A percentile compares a stretch with the other conserved stretches of the same genome.
Evolutionary conservation across 53 echinoderm and acorn worm genomes (phyloP).

Genomic region (Antedon mediterranea): DNA sequence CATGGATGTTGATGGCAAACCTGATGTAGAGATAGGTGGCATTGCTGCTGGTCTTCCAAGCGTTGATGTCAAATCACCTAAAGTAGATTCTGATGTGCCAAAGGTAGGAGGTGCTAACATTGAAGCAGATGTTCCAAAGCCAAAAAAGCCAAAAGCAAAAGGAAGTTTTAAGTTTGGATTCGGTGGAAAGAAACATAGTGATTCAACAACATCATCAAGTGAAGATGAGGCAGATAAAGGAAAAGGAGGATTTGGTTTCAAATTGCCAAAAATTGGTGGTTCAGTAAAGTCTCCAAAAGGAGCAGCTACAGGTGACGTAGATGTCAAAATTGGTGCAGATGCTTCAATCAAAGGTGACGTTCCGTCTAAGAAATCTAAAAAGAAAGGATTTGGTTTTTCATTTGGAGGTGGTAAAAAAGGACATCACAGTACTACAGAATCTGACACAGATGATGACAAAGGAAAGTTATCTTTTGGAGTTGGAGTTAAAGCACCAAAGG

Average conservation of each 20-base stretch:
- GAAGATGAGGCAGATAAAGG: neutral
- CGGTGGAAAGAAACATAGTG: constrained; percentile 8
- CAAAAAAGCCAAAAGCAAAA: constrained; percentile 24
- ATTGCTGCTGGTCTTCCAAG: constrained; percentile 15
- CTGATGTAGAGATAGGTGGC: neutral
- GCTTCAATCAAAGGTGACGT: constrained; percentile 2
- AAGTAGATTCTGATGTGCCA: constrained; percentile 23
- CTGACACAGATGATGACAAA: constrained; percentile 14
- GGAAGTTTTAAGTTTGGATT: constrained; percentile 41
- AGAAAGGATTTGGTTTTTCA: neutral
- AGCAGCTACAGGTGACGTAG: constrained; percentile 6
- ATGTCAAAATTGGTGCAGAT: constrained; percentile 11
- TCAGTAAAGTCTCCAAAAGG: constrained; percentile 15
- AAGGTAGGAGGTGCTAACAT: constrained; percentile 14
- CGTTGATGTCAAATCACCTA: constrained; percentile 6
- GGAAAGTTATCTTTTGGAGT: constrained; percentile 11
- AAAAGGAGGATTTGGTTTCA: neutral
- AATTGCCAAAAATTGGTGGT: neutral
- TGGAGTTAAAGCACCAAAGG: constrained; percentile 13
- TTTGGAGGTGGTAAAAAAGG: neutral
- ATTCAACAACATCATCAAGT: neutral
- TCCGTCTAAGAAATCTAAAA: neutral
- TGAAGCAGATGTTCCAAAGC: constrained; percentile 4
- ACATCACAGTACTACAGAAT: constrained; percentile 3
- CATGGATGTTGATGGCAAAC: constrained; percentile 6